Evolutionary conservation across 1,140 invertebrate species (phyloP).

Genomic region (Orchesella cincta): DNA sequence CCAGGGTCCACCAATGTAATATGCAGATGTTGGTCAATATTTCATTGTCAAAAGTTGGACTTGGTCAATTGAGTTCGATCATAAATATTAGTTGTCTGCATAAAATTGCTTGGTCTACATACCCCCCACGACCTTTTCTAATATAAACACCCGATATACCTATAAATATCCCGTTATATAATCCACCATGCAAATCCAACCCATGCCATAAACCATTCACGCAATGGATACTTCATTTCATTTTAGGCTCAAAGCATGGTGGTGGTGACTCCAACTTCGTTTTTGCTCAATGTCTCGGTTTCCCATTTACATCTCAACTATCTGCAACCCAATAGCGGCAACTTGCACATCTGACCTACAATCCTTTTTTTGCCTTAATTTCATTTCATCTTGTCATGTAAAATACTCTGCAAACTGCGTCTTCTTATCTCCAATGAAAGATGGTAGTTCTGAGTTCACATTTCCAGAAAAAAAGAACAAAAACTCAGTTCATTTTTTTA

Average conservation of each 20-base stretch:
- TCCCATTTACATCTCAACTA: no score
- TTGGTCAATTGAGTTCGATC: background rate
- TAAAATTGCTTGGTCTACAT: background rate
- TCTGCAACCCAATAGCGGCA: no score
- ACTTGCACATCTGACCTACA: background rate
- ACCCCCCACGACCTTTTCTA: no score
- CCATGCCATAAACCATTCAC: background rate
- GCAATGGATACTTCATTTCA: background rate
- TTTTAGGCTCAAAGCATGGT: background rate
- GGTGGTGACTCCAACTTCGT: no score
- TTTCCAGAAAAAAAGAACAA: background rate
- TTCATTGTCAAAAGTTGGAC: background rate
- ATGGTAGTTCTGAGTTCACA: background rate
- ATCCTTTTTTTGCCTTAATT: background rate
- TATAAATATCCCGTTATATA: background rate
- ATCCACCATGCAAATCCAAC: background rate
- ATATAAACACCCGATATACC: background rate
- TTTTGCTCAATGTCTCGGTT: no score
- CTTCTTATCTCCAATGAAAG: background rate
- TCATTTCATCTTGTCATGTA: background rate
- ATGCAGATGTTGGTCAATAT: conserved; percentile 21
- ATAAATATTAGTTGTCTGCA: background rate
- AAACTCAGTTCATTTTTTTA: background rate
- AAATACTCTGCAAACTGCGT: background rate
- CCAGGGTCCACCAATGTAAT: background rate